Percentiles rank a stretch among this genome's conserved stretches.
Evolutionary conservation across 2,797 vertebrate species (phyloP).

Genomic region (Avahi laniger): DNA sequence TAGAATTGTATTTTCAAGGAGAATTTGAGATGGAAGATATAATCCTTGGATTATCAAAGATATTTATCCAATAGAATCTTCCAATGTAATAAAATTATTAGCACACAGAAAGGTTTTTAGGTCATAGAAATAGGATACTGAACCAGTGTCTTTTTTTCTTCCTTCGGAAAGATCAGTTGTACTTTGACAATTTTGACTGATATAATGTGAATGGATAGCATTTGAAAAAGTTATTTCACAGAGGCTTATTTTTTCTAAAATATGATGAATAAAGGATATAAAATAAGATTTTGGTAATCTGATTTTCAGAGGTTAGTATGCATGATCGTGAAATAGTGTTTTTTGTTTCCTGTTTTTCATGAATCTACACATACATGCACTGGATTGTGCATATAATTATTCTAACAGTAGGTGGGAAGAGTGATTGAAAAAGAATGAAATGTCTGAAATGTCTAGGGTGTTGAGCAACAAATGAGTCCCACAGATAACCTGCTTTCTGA

Average conservation of each 20-base stretch:
- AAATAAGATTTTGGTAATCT: conserved; percentile 18
- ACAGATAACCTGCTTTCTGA: conserved; percentile 17
- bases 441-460: neutral
- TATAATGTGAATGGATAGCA: neutral
- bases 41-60: conserved; percentile 33
- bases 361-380: neutral
- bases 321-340: neutral
- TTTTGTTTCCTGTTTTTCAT: neutral
- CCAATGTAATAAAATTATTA: neutral
- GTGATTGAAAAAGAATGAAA: conserved; percentile 37
- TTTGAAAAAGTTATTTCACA: conserved; percentile 33
- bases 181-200: conserved; percentile 11
- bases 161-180: neutral
- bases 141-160: neutral
- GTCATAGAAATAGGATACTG: neutral
- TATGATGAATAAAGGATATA: neutral
- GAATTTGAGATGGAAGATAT: neutral
- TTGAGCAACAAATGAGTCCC: conserved; percentile 45
- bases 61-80: neutral
- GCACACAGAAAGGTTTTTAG: neutral
- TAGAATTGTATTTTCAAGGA: conserved; percentile 22
- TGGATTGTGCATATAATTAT: neutral
- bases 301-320: conserved; percentile 2
- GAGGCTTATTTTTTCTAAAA: neutral
- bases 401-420: neutral